Evolutionary conservation across 2,113 vertebrate species (phyloP).

Genomic region (Neodontobutis hainanensis): DNA sequence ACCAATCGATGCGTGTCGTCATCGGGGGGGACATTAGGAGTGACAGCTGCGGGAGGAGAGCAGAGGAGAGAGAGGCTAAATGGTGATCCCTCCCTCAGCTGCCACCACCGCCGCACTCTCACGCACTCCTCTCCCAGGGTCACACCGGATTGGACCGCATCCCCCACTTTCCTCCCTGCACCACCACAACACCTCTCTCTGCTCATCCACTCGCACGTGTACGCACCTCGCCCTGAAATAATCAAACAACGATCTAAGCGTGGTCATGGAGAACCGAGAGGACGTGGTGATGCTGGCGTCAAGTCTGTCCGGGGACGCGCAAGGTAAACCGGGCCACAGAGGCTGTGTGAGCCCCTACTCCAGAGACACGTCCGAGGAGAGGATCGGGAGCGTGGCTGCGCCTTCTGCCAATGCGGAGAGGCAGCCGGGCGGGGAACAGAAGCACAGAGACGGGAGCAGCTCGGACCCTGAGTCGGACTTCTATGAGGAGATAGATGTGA

Average conservation of each 20-base stretch:
- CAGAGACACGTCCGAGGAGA: conserved; percentile 78
- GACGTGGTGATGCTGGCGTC: conserved; percentile 90
- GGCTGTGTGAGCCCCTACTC: conserved; percentile 85
- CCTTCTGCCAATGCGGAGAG: conserved; percentile 70
- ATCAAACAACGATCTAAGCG: not conserved
- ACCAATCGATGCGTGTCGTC: conserved; percentile 94
- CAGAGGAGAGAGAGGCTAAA: conserved; percentile 89
- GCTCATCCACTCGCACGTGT: not conserved
- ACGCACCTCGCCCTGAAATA: conserved; percentile 6
- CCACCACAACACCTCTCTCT: conserved; percentile 4
- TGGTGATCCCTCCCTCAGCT: conserved; percentile 98
- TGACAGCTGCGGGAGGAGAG: conserved; percentile 87
- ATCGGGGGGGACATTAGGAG: conserved; percentile 91
- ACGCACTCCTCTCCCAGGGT: conserved; percentile 89
- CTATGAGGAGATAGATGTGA: conserved; percentile 99
- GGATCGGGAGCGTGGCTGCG: conserved; percentile 80
- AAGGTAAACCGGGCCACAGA: conserved; percentile 85
- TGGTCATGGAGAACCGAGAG: conserved; percentile 91
- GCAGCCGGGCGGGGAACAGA: conserved; percentile 76
- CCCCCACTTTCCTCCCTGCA: conserved; percentile 47
- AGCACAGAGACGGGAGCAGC: conserved; percentile 89
- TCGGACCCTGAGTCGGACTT: conserved; percentile 98
- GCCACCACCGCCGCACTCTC: conserved; percentile 80
- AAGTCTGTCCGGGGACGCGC: conserved; percentile 85
- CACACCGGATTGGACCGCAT: conserved; percentile 83